Evolutionary conservation across 2,113 vertebrate genomes (phyloP), one percentile per base, ranked within the genome.

Genomic region (Fulmarus glacialis): DNA sequence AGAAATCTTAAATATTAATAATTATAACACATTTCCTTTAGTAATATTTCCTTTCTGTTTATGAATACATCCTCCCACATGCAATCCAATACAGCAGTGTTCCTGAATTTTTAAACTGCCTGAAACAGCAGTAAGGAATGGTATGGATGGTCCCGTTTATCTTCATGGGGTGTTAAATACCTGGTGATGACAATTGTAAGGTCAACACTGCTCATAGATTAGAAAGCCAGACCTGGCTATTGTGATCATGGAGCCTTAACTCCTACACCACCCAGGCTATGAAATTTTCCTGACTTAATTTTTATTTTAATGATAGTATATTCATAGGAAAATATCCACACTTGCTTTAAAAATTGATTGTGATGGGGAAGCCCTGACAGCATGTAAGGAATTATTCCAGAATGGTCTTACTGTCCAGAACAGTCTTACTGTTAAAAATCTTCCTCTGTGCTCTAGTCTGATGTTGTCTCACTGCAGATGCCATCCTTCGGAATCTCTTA

Each of bases 61-160:
- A 83, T 38, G 34, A 47, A 73, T 82, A 16, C 26, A 63, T 89
- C 56, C 84, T 89, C 40, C 60, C 43, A 79, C 32, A 30, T 40
- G 19, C 77, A 89, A 91, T 75, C 40, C 60, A 84, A 64, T 72
- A 34, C 29, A 89, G 30, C 27, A 79, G 26, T 40, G 34, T 52
- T 84, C 45, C 56, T 73, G 67, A 93, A 92, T 86, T 89, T 92
- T 95, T 80, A 80, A 96, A 73, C 68, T 78, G 40, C 36, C 45
- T 79, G 53, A 75, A 94, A 68, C 9, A 67, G 24, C 45, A 91
- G 9, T 62, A 70, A 83, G 45, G 45, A 66, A 58, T 17, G 23
- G 32, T 42, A 38, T 12, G 50, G 53, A 78, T 74, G 59, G 32
- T 77, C 45, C 75, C 47, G 59, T 87, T 81, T 89, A 45, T 89